Evolutionary conservation across 2,888 invertebrate genomes (phyloP).

Genomic region (Danaus chrysippus): DNA sequence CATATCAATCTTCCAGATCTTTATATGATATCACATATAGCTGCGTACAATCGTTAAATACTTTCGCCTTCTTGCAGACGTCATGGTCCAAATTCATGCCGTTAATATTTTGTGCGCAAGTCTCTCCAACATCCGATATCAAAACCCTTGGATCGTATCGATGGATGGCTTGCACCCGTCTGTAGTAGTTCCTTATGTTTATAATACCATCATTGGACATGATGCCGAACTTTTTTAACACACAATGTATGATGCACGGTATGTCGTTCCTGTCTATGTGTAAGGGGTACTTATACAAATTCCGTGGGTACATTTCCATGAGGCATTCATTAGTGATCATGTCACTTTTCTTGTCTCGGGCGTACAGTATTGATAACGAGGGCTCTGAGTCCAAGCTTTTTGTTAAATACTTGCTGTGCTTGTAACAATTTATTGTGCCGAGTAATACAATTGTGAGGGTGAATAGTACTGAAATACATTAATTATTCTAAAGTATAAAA

Average conservation of each 20-base stretch:
- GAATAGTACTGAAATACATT: conserved; percentile 56
- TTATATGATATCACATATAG: conserved; percentile 63
- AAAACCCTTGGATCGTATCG: conserved; percentile 67
- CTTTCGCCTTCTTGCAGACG: conserved; percentile 70
- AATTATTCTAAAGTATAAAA: conserved; percentile 10
- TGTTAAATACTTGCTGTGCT: conserved; percentile 54
- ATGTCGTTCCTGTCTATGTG: conserved; percentile 66
- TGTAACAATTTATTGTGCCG: conserved; percentile 46
- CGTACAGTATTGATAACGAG: conserved; percentile 63
- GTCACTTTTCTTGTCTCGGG: conserved; percentile 64
- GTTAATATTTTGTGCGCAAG: conserved; percentile 68
- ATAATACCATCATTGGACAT: conserved; percentile 68
- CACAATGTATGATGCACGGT: conserved; percentile 71
- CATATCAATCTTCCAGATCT: conserved; percentile 43
- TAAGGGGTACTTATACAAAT: conserved; percentile 64
- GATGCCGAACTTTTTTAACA: conserved; percentile 70
- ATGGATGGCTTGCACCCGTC: conserved; percentile 66
- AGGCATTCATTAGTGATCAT: conserved; percentile 60
- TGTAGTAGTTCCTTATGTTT: conserved; percentile 67
- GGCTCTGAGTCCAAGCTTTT: conserved; percentile 62
- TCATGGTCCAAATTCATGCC: conserved; percentile 70
- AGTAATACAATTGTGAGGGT: conserved; percentile 45
- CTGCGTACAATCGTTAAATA: conserved; percentile 72
- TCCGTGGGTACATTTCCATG: conserved; percentile 67
- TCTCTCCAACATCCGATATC: conserved; percentile 72